A percentile compares a stretch with the other conserved stretches of the same genome.
These are phyloP conservation scores for Cephalotes varians DNA, from an alignment of 2,888 invertebrate species.

Conservation along the genomic window DNA sequence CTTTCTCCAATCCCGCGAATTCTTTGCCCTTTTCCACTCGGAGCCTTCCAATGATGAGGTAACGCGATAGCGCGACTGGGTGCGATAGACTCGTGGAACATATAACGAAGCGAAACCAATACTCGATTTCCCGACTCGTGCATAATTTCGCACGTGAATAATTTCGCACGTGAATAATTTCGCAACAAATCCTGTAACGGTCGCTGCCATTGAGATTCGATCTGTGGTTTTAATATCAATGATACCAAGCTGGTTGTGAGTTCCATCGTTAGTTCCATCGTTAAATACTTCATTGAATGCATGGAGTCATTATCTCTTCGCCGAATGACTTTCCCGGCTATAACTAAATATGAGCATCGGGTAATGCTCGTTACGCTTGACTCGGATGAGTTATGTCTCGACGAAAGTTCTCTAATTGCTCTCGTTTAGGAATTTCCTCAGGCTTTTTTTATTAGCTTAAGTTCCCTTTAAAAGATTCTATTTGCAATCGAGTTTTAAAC, in stretches of 20 bases:
- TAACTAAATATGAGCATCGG: slow-evolving; percentile 31
- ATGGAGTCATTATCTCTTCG: neutral
- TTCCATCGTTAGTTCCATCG: neutral
- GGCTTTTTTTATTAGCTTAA: neutral
- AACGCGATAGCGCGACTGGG: neutral
- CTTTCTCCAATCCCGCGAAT: neutral
- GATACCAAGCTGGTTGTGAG: neutral
- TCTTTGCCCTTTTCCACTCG: neutral
- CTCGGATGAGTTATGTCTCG: neutral
- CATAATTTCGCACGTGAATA: too few species aligned
- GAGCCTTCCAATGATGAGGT: neutral
- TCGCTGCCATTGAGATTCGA: neutral
- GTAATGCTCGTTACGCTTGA: slow-evolving; percentile 5
- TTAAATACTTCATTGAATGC: slow-evolving; percentile 10
- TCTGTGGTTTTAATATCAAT: slow-evolving; percentile 2
- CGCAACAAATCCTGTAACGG: neutral
- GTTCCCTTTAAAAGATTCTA: neutral
- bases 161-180: neutral
- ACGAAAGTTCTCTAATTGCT: slow-evolving; percentile 7
- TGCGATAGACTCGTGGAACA: neutral
- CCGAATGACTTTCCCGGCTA: neutral
- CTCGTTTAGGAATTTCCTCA: neutral
- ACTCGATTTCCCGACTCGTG: neutral
- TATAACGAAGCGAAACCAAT: neutral
- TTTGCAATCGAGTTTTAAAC: neutral